Evolutionary conservation across 1,140 invertebrate species (phyloP).

Genomic region (Pteromalus puparum): DNA sequence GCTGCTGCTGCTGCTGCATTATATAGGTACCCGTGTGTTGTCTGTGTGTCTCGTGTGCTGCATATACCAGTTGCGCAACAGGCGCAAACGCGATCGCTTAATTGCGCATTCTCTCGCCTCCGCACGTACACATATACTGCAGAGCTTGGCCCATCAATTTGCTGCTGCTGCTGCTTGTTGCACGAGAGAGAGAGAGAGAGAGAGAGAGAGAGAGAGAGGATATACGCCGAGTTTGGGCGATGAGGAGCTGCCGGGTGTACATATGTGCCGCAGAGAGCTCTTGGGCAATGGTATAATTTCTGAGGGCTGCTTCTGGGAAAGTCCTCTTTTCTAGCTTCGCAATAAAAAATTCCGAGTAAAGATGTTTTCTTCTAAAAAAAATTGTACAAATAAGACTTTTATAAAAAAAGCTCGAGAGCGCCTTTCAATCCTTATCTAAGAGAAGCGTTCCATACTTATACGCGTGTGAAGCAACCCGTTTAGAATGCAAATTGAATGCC

Average conservation of each 20-base stretch:
- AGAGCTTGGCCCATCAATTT: neutral
- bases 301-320: neutral
- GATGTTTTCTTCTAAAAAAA: neutral
- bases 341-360: neutral
- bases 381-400: neutral
- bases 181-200: no score
- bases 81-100: conserved; percentile 46
- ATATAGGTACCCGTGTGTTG: neutral
- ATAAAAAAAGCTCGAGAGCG: neutral
- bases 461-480: neutral
- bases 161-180: neutral
- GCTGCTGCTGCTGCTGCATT: conserved; percentile 1
- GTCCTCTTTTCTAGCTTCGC: neutral
- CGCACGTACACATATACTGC: neutral
- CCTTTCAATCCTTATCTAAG: neutral
- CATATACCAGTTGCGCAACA: conserved; percentile 29
- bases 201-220: no score
- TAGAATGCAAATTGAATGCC: conserved; percentile 12
- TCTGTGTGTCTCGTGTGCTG: neutral
- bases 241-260: neutral
- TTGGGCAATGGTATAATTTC: neutral
- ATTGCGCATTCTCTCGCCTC: conserved; percentile 41
- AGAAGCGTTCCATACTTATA: neutral
- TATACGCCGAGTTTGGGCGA: neutral
- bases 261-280: neutral